Conservation (phyloP, 2,113 vertebrate genomes). For the Pionites leucogaster region DNA sequence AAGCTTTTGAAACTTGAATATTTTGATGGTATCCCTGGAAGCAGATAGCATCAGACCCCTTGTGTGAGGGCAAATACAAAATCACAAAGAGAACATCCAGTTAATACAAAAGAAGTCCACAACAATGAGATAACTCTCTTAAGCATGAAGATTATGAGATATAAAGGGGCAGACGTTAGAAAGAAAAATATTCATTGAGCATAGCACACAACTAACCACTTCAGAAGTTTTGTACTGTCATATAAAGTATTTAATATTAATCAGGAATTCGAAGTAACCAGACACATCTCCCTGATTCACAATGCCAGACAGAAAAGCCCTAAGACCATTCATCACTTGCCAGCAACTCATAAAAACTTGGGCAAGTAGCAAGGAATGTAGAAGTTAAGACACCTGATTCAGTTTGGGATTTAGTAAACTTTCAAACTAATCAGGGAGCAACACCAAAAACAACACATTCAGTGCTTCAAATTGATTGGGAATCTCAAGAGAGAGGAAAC, state of each 20-base stretch:
- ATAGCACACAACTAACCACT: neutral
- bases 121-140: neutral
- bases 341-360: neutral
- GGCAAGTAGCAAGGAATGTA: neutral
- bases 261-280: neutral
- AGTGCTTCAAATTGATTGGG: neutral
- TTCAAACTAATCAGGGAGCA: neutral
- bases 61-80: slow-evolving; percentile 10
- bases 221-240: neutral
- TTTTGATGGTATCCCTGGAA: slow-evolving; percentile 16
- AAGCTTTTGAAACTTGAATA: slow-evolving; percentile 1
- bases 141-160: neutral
- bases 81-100: slow-evolving; percentile 9
- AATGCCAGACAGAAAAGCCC: neutral
- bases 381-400: neutral
- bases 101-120: neutral
- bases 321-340: neutral
- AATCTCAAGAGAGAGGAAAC: neutral
- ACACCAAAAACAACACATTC: neutral
- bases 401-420: neutral
- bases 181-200: neutral
- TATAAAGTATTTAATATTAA: neutral
- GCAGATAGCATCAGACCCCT: slow-evolving; percentile 1
- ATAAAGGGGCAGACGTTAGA: neutral
- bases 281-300: neutral